A percentile compares a stretch with the other conserved stretches of the same genome.
These are phyloP conservation scores for Sylvicapra grimmia DNA, from an alignment of 2,113 vertebrate species.

Conservation along the genomic window DNA sequence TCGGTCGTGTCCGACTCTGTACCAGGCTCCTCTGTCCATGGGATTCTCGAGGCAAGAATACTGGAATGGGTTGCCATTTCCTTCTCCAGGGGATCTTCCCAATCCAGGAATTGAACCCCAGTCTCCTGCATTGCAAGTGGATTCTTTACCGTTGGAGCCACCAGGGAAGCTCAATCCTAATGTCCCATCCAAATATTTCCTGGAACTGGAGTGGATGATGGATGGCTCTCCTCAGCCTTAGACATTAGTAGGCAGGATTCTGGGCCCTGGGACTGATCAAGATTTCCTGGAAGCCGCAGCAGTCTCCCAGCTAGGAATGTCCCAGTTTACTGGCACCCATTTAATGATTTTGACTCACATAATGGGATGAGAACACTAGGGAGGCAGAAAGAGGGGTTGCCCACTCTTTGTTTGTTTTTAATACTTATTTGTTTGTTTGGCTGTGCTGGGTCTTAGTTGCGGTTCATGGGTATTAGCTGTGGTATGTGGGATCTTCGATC, in stretches of 20 bases:
- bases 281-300: background rate
- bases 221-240: background rate
- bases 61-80: background rate
- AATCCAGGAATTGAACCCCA: background rate
- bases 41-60: background rate
- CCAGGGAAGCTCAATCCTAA: background rate
- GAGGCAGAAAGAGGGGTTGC: background rate
- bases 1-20: accelerated
- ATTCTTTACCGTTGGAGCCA: background rate
- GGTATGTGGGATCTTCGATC: background rate
- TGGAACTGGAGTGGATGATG: background rate
- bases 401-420: background rate
- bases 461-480: background rate
- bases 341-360: background rate
- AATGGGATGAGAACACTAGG: background rate
- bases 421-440: background rate
- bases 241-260: background rate
- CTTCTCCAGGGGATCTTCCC: background rate
- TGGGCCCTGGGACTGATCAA: background rate
- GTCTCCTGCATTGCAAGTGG: background rate
- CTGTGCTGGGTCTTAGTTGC: background rate
- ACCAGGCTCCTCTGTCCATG: background rate
- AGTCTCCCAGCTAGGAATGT: background rate
- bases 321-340: too few relatives aligned
- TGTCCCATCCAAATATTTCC: background rate